phyloP scores from a whole-genome alignment of 2,113 vertebrate genomes.

The Isurus oxyrinchus region DNA sequence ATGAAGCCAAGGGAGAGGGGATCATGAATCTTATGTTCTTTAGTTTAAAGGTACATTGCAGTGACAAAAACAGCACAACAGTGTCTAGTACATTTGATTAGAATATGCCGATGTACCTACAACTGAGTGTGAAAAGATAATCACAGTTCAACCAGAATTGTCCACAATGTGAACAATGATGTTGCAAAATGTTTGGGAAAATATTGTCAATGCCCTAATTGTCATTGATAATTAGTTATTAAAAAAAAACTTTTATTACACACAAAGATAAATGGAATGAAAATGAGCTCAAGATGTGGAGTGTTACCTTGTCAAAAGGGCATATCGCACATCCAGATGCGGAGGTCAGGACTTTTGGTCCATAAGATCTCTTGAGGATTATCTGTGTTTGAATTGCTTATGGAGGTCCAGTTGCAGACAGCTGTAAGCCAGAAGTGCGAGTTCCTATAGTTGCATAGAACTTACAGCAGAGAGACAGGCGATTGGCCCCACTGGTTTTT shows the following conservation, averaged over 20 bases:
- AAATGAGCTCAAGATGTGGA: not conserved
- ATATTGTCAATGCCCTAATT: not conserved
- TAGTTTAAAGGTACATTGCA: not conserved
- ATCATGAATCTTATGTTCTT: not conserved
- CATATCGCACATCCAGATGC: not conserved
- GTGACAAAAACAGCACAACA: not conserved
- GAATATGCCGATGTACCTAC: not conserved
- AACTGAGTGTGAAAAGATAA: not conserved
- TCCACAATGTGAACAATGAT: not conserved
- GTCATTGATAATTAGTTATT: not conserved
- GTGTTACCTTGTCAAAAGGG: not conserved
- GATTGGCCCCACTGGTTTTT: not conserved
- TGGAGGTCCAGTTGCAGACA: not conserved
- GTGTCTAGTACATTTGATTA: not conserved
- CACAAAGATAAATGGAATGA: not conserved
- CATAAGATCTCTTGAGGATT: not conserved
- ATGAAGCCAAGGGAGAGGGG: not conserved
- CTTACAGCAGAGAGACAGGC: not conserved
- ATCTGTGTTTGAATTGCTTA: not conserved
- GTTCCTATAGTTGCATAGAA: not conserved
- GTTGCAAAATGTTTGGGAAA: not conserved
- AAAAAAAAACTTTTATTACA: not conserved
- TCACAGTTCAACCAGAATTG: not conserved
- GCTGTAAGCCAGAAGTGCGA: not conserved
- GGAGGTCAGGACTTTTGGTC: not conserved